A percentile compares a stretch with the other conserved stretches of the same genome.
These are phyloP conservation scores for Vulpes ferrilata DNA, from an alignment of 2,113 vertebrate species.

Conservation along the genomic window DNA sequence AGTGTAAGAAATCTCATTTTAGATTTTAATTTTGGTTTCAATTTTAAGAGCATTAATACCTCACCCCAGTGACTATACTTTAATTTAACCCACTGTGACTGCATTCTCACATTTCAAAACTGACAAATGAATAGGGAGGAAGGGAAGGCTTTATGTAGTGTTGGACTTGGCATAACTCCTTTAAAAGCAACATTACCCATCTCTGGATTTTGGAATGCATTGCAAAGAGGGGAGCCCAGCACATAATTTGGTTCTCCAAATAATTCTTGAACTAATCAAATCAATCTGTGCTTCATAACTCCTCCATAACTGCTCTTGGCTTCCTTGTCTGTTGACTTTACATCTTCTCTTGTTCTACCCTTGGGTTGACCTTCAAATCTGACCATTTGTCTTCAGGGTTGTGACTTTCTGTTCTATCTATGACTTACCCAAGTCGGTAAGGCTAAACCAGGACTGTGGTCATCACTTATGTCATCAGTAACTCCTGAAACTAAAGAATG, in stretches of 20 bases:
- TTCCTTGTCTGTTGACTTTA: conserved; percentile 56
- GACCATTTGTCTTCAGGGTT: conserved; percentile 52
- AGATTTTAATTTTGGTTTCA: conserved; percentile 73
- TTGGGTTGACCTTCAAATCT: conserved; percentile 51
- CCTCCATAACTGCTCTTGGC: conserved; percentile 3
- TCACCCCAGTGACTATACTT: conserved; percentile 57
- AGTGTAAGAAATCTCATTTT: conserved; percentile 52
- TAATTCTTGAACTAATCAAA: conserved; percentile 78
- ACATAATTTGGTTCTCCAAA: conserved; percentile 73
- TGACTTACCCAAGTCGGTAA: background rate
- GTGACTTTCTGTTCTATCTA: conserved; percentile 24
- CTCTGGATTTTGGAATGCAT: conserved; percentile 62
- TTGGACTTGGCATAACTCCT: conserved; percentile 79
- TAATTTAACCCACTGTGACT: conserved; percentile 70
- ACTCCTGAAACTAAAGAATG: background rate
- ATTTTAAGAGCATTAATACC: conserved; percentile 67
- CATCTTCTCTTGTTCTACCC: conserved; percentile 42
- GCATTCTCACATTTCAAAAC: conserved; percentile 67
- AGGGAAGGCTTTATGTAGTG: conserved; percentile 75
- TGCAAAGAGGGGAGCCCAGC: conserved; percentile 50
- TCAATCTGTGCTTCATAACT: conserved; percentile 57
- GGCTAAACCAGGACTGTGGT: background rate
- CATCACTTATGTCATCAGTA: background rate
- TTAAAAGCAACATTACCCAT: conserved; percentile 77
- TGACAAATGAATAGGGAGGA: conserved; percentile 48